Evolutionary conservation across 2,888 invertebrate species (phyloP), one percentile per base, ranked within the genome.

Genomic region (Drosophila recens): DNA sequence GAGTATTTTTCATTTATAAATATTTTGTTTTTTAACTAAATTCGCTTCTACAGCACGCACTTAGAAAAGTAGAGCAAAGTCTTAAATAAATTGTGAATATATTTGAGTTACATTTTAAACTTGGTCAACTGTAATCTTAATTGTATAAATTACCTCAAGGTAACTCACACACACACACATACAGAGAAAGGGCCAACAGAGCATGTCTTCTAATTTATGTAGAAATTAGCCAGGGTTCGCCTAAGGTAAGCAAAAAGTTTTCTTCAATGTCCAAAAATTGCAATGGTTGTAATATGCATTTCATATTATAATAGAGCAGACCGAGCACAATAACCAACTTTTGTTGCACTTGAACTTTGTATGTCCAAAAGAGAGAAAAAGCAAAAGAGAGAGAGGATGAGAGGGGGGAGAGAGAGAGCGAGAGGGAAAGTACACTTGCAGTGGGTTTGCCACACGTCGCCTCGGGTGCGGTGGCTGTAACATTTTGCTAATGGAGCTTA

Each of bases 401-500:
- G 27, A 38, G 58, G 11, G 30, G 9, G 20, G 38, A 11, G 38
- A 11, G 23, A 8, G 3, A 8, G 15, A 9, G n/a, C 33, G n/a
- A 65, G n/a, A 53, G n/a, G 51, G 15, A 11, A 38, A 4, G 36
- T 4, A 45, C 43, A 58, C 57, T 43, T 36, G 49, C 20, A 17
- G 34, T 4, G 49, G 13, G 34, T 11, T 30, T 71, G 76, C 67
- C 67, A 73, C 75, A 84, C 63, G 76, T 75, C 63, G 79, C 87
- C 85, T 74, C 67, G 68, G 82, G 85, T 74, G 72, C 71, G 67
- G 75, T 82, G 63, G 75, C 75, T 70, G 78, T 62, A 85, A 86
- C 88, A 88, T 86, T 85, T 82, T 87, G 86, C 89, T 87, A 87
- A 87, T 87, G 87, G 86, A 88, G 87, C 86, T 88, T 89, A 87